Evolutionary conservation across 2,797 vertebrate genomes (phyloP), one percentile per base, ranked within the genome.

Genomic region (Lagodon rhomboides): DNA sequence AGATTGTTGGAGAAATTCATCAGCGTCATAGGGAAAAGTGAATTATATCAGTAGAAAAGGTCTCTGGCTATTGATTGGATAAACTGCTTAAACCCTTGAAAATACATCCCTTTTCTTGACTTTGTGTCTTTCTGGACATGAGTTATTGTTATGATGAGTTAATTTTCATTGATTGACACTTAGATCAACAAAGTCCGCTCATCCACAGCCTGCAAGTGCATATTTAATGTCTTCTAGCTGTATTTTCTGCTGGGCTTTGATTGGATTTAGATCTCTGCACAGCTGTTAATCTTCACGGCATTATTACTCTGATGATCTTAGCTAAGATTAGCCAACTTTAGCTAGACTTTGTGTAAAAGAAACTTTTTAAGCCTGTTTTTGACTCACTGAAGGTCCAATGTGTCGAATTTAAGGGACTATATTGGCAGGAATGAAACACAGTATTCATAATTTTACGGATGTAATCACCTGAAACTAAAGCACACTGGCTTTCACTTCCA

Each of bases 1-100:
- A 44, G 46, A n/a, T 47, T 66, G 58, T 49, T 43, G 4, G 50
- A 44, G 55, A 53, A 23, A 30, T 63, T 74, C 27, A 34, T 65
- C 59, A 54, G 5, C 18, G 30, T 70, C 66, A 43, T 1, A 38
- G 16, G 16, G 47, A 51, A n/a, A 56, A 30, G 43, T 25, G 22
- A 66, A 68, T 55, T 15, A 12, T 43, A 67, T 68, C 20, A 43
- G 34, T 18, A 34, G 68, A 34, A 79, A 76, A 82, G 68, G 79
- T 85, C 68, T 56, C 18, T 62, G n/a, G 72, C 9, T 69, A 79
- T 82, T 69, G 72, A 79, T 79, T 50, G 38, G 60, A 56, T 69
- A 67, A 85, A 79, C 46, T 22, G 44, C 18, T 30, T 41, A 62
- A 49, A 61, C 34, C 46, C 63, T 30, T 15, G 27, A 80, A 49